Evolutionary conservation across 2,888 invertebrate species (phyloP).

Genomic region (Aspidiotus destructor): DNA sequence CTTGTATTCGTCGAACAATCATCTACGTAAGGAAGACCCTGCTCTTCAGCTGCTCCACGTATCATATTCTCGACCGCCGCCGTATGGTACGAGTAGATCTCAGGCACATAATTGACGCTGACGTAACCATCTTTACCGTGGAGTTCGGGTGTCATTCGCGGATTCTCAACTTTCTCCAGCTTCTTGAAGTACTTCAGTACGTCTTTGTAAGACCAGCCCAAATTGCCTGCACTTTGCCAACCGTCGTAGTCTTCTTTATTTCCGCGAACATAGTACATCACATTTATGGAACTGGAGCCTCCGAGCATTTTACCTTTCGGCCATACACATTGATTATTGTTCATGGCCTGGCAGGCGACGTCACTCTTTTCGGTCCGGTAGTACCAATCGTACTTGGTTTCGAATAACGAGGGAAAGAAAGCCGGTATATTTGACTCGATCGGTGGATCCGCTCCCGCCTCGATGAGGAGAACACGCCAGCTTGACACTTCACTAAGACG

Average conservation of each 20-base stretch:
- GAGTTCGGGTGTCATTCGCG: background rate
- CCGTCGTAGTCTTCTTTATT: constrained; percentile 16
- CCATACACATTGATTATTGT: constrained; percentile 8
- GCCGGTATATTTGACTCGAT: constrained; percentile 20
- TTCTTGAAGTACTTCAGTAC: constrained; percentile 22
- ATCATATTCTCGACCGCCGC: background rate
- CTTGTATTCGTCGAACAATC: background rate
- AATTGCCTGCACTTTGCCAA: constrained; percentile 16
- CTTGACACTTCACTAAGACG: constrained; percentile 16
- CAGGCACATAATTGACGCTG: background rate
- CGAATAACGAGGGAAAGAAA: constrained; percentile 3
- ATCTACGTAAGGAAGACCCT: background rate
- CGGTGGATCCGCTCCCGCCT: constrained; percentile 20
- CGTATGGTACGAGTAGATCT: constrained; percentile 5
- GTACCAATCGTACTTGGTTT: constrained; percentile 15
- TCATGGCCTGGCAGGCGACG: constrained; percentile 13
- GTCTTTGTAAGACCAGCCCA: constrained; percentile 18
- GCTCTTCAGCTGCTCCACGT: background rate
- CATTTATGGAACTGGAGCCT: constrained; percentile 22
- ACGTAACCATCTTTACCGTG: constrained; percentile 17
- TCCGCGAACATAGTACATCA: constrained; percentile 15
- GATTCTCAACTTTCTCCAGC: constrained; percentile 6
- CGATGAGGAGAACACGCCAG: constrained; percentile 18
- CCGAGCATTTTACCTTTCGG: constrained; percentile 16
- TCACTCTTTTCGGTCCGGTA: constrained; percentile 5